Evolutionary conservation across 2,888 invertebrate genomes (phyloP).

Genomic region (Mechanitis messenoides): DNA sequence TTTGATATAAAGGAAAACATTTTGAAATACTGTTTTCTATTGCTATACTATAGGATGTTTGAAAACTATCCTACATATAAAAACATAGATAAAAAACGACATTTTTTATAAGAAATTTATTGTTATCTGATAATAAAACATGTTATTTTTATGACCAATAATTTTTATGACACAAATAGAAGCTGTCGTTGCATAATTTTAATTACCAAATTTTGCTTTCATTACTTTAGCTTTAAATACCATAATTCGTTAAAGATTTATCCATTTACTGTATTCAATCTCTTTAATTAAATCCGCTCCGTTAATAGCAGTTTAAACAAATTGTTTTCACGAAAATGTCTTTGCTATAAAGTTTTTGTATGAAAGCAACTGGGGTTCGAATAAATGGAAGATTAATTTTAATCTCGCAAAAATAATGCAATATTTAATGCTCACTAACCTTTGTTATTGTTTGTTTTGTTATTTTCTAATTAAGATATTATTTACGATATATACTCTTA

Average conservation of each 20-base stretch:
- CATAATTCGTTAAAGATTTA: background rate
- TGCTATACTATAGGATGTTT: no score
- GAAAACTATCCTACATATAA: no score
- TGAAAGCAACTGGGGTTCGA: background rate
- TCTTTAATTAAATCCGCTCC: slow-evolving; percentile 17
- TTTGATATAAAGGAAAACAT: no score
- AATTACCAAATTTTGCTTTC: slow-evolving; percentile 1
- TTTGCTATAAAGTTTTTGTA: slow-evolving; percentile 3
- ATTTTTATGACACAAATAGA: slow-evolving; percentile 21
- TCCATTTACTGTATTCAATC: slow-evolving; percentile 12
- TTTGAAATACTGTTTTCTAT: no score
- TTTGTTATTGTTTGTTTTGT: background rate
- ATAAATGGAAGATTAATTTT: background rate
- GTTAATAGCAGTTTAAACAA: slow-evolving; percentile 16
- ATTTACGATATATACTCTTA: no score
- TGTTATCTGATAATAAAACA: background rate
- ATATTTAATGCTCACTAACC: background rate
- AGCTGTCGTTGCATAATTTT: background rate
- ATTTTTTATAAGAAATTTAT: no score
- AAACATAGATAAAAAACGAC: no score
- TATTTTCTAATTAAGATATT: background rate
- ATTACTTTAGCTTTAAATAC: background rate
- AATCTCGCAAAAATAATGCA: background rate
- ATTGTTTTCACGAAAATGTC: slow-evolving; percentile 16
- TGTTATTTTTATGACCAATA: slow-evolving; percentile 17